Conservation (phyloP, 2,888 invertebrate genomes). For the Aporophyla nigra region DNA sequence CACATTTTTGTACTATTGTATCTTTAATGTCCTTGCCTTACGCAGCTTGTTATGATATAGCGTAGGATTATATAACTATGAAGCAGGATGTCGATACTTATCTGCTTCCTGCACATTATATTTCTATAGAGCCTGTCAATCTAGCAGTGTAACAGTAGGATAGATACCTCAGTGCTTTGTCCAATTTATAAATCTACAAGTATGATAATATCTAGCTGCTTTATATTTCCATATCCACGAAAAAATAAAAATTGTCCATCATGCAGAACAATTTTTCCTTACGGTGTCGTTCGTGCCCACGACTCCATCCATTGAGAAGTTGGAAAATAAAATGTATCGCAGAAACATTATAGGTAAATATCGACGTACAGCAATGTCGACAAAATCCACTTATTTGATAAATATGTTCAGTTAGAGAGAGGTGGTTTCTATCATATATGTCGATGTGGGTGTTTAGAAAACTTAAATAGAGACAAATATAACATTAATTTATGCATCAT, state of each 20-base stretch:
- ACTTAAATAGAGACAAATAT: background rate
- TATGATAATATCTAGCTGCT: background rate
- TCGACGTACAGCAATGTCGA: background rate
- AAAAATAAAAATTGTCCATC: too few relatives aligned
- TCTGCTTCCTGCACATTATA: conserved; percentile 42
- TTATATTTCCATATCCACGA: background rate
- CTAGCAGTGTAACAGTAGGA: background rate
- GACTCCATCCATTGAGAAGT: background rate
- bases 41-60: conserved; percentile 13
- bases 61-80: conserved; percentile 4
- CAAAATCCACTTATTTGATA: background rate
- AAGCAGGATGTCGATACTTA: conserved; percentile 44
- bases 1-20: background rate
- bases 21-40: background rate
- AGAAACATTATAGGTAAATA: background rate
- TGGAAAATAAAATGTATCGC: background rate
- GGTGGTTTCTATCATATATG: background rate
- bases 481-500: too few relatives aligned
- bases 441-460: background rate
- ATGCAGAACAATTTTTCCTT: background rate
- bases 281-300: too few relatives aligned
- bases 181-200: background rate
- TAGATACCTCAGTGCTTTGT: background rate
- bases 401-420: background rate
- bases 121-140: background rate